Evolutionary conservation across 64 coral and sea anemone genomes (phyloP).

Genomic region (Porites lutea): DNA sequence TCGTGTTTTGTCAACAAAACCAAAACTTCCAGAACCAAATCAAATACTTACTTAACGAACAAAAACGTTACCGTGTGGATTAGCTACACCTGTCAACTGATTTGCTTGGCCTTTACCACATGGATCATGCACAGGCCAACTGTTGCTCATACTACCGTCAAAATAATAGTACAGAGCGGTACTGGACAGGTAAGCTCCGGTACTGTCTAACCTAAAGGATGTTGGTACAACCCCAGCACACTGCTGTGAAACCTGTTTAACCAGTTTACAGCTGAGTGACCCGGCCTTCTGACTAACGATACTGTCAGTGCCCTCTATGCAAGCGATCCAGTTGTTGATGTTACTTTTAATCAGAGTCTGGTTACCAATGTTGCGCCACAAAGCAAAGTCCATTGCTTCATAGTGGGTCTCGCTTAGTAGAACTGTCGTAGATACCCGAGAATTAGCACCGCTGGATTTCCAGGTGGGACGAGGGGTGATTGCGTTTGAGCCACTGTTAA

Average conservation of each 20-base stretch:
- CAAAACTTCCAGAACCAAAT: too few species aligned
- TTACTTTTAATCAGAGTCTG: conserved; percentile 55
- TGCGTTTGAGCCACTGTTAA: conserved; percentile 42
- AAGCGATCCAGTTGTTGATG: conserved; percentile 83
- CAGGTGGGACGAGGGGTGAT: conserved; percentile 68
- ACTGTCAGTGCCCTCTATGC: conserved; percentile 2
- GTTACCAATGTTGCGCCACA: conserved; percentile 44
- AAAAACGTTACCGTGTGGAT: conserved; percentile 44
- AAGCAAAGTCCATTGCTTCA: conserved; percentile 62
- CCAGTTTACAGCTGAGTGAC: conserved; percentile 19
- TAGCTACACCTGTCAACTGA: conserved; percentile 25
- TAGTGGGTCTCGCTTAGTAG: too few species aligned
- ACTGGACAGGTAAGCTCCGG: not conserved
- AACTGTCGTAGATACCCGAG: conserved; percentile 21
- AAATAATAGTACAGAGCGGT: conserved; percentile 8
- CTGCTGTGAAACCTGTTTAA: not conserved
- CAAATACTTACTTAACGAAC: not conserved
- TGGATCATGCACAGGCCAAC: too few species aligned
- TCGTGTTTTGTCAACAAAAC: too few species aligned
- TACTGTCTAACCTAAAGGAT: not conserved
- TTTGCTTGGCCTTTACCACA: conserved; percentile 26
- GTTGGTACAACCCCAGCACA: not conserved
- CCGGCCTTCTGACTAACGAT: conserved; percentile 22
- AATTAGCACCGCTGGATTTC: not conserved
- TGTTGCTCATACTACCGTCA: conserved; percentile 2